Conservation (phyloP, 2,888 invertebrate species). For the Tricholauxania praeusta region DNA sequence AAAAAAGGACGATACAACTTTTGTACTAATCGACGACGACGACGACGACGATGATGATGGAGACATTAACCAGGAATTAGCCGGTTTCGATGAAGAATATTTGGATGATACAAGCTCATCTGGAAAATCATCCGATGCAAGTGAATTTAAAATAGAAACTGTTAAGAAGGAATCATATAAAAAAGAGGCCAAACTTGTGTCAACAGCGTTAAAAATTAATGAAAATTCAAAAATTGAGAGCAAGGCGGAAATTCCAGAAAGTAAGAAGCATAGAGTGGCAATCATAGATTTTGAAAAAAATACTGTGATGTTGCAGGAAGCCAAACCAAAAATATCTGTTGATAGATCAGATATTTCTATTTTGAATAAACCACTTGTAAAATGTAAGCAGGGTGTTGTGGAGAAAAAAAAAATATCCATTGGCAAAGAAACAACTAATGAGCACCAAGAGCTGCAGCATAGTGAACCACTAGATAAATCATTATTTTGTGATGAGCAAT, state of each 20-base stretch:
- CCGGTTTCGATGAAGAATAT: constrained; percentile 16
- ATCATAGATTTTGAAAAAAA: no score
- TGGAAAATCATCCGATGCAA: background rate
- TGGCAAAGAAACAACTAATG: no score
- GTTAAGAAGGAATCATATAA: constrained; percentile 15
- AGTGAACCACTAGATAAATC: constrained; percentile 41
- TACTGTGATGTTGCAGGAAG: no score
- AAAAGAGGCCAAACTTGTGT: constrained; percentile 41
- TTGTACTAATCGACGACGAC: background rate
- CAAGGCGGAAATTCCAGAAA: background rate
- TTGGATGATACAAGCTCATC: constrained; percentile 3
- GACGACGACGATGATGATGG: background rate
- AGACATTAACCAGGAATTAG: background rate
- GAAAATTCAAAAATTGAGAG: constrained; percentile 34
- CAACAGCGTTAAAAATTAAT: constrained; percentile 42
- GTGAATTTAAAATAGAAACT: constrained; percentile 2
- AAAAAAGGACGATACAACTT: background rate
- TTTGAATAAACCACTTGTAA: background rate
- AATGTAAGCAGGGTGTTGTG: background rate
- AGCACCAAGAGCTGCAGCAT: constrained; percentile 10
- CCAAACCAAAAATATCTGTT: no score
- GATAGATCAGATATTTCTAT: no score
- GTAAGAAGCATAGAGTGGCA: background rate
- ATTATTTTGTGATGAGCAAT: constrained; percentile 48
- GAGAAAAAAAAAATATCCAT: background rate